Evolutionary conservation across 2,888 invertebrate species (phyloP), one percentile per base, ranked within the genome.

Genomic region (Bombyx huttoni): DNA sequence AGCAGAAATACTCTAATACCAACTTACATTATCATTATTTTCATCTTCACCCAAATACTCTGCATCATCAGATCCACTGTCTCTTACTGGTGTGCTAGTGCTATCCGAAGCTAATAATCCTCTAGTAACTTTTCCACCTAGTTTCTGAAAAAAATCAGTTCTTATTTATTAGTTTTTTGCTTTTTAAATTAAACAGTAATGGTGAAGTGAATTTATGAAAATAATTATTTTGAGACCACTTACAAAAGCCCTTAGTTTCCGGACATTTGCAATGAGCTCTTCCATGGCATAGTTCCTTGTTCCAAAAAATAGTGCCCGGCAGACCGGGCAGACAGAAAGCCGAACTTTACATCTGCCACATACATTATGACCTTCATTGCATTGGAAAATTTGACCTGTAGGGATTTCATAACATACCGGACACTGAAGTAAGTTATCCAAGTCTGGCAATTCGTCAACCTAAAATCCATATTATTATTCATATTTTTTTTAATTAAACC

Each of bases 371-470:
- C 91, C 91, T 56, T 89, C 84, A 60, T 79, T 73, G 61, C 91
- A 91, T 63, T 90, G 89, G 56, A 86, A 81, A 54, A 91, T 88
- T 55, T 82, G 81, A 1, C 81, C 83, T 0, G 74, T 57, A 10
- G 89, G 85, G 52, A 86, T 81, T 59, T 90, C 89, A 61, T 89
- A 89, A 67, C 91, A 91, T n/a, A 91, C 86, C 24, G 90, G 90
- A 65, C 91, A 91, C 68, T 90, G 89, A 6, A 91, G 67, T 50
- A 90, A 61, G 53, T 90, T 90, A 61, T 90, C 91, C 51, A 91
- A 73, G 57, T 87, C 84, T 52, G 87, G 77, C 58, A 85, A 64
- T 53, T 78, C 64, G 53, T 87, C 87, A 33, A 74, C 54, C 87
- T 87, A 68, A 46, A 75, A 75, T 56, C 24, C 24, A 24, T 5